Percentiles rank a stretch among this genome's conserved stretches.
Conservation (phyloP, 1,140 invertebrate genomes). For the Aphelenchoides fujianensis region DNA sequence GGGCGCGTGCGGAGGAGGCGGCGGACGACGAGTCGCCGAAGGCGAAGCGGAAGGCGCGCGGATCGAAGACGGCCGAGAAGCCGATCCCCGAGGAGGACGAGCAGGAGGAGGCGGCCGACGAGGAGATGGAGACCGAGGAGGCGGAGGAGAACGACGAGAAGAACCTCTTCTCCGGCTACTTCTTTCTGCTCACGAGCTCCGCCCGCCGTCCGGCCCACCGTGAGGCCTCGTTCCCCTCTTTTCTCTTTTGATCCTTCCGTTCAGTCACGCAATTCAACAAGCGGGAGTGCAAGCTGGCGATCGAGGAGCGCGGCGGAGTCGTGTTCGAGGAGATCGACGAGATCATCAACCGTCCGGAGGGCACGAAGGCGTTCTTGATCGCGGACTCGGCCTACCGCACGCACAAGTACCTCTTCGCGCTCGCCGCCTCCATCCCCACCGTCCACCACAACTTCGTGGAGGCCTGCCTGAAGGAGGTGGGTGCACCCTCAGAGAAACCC, state of each 20-base stretch:
- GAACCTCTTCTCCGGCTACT: not conserved
- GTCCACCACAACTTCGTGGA: slow-evolving; percentile 51
- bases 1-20: slow-evolving; percentile 15
- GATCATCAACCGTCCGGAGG: not conserved
- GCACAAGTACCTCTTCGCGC: slow-evolving; percentile 56
- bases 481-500: not conserved
- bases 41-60: no score
- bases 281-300: slow-evolving; percentile 45
- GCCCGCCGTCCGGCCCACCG: not conserved
- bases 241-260: no score
- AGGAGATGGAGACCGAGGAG: slow-evolving; percentile 19
- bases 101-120: slow-evolving; percentile 17
- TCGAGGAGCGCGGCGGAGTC: slow-evolving; percentile 46
- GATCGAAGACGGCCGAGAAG: no score
- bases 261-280: slow-evolving; percentile 54
- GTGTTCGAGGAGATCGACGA: slow-evolving; percentile 55
- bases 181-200: slow-evolving; percentile 3
- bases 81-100: slow-evolving; percentile 20
- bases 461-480: slow-evolving; percentile 45
- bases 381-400: slow-evolving; percentile 60
- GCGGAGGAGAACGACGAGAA: not conserved
- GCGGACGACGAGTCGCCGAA: slow-evolving; percentile 35
- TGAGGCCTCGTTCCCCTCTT: no score
- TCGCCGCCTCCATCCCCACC: slow-evolving; percentile 54
- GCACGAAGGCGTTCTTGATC: slow-evolving; percentile 41